Evolutionary conservation across 1,140 invertebrate species (phyloP).

Genomic region (Philotrypesis tridentata): DNA sequence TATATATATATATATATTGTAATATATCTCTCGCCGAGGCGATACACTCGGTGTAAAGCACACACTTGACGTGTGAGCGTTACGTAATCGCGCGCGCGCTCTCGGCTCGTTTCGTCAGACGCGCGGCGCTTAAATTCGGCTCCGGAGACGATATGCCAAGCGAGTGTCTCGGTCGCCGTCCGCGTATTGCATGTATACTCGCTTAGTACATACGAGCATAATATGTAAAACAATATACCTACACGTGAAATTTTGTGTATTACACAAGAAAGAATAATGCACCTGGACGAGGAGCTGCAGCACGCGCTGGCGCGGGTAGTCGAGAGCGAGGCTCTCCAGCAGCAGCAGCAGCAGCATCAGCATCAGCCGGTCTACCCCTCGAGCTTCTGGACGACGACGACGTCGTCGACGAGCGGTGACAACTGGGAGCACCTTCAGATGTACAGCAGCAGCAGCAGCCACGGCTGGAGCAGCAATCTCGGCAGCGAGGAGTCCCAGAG

Average conservation of each 20-base stretch:
- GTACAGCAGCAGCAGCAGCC: neutral
- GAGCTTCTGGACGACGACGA: neutral
- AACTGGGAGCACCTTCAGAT: neutral
- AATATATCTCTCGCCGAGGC: no score
- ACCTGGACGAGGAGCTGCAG: conserved; percentile 41
- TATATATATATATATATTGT: no score
- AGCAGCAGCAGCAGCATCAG: neutral
- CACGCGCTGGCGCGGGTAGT: neutral
- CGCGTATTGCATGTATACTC: neutral
- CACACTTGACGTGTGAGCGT: neutral
- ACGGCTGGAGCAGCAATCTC: conserved; percentile 1
- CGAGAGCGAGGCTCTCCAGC: neutral
- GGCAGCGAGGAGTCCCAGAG: conserved; percentile 35
- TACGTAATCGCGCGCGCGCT: neutral
- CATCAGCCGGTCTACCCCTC: neutral
- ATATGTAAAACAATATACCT: no score
- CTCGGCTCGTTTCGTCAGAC: neutral
- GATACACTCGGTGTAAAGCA: neutral
- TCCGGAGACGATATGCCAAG: neutral
- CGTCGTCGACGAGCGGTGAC: neutral
- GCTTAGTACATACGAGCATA: no score
- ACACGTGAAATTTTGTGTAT: no score
- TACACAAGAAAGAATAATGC: no score
- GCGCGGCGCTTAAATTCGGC: neutral
- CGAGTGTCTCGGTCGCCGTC: no score